A percentile compares a stretch with the other conserved stretches of the same genome.
phyloP scores from a whole-genome alignment of 2,797 vertebrate genomes.

The Lutjanus argentimaculatus region DNA sequence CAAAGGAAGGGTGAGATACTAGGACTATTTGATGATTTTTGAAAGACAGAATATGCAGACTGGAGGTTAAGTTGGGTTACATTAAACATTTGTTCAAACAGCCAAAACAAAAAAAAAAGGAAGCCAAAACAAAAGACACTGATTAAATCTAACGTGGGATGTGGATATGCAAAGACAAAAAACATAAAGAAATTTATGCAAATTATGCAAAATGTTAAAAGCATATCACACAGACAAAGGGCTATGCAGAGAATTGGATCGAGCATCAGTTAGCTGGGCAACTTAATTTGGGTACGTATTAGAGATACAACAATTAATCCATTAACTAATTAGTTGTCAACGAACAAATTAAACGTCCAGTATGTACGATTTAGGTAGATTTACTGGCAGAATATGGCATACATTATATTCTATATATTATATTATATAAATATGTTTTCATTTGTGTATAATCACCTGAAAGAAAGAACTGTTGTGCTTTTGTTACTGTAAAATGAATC shows the following conservation, averaged over 20 bases:
- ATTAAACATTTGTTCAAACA: background rate
- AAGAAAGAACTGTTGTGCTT: too few species aligned
- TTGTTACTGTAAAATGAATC: too few species aligned
- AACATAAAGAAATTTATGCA: too few species aligned
- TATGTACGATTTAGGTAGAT: too few species aligned
- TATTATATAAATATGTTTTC: too few species aligned
- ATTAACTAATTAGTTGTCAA: too few species aligned
- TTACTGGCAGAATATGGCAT: too few species aligned
- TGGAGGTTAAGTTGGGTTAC: background rate
- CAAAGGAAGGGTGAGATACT: background rate
- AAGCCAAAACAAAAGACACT: background rate
- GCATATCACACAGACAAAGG: background rate
- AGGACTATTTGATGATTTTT: background rate
- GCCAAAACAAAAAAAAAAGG: background rate
- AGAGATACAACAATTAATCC: too few species aligned
- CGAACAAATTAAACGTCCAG: too few species aligned
- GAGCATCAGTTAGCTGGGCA: background rate
- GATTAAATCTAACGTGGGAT: background rate
- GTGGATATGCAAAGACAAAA: background rate
- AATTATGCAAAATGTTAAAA: background rate
- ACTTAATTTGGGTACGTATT: background rate
- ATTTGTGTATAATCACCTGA: too few species aligned
- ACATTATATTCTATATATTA: too few species aligned
- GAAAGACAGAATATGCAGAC: background rate
- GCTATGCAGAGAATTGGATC: background rate